A percentile compares a stretch with the other conserved stretches of the same genome.
phyloP scores from a whole-genome alignment of 2,113 vertebrate species.

The Ochotona princeps region DNA sequence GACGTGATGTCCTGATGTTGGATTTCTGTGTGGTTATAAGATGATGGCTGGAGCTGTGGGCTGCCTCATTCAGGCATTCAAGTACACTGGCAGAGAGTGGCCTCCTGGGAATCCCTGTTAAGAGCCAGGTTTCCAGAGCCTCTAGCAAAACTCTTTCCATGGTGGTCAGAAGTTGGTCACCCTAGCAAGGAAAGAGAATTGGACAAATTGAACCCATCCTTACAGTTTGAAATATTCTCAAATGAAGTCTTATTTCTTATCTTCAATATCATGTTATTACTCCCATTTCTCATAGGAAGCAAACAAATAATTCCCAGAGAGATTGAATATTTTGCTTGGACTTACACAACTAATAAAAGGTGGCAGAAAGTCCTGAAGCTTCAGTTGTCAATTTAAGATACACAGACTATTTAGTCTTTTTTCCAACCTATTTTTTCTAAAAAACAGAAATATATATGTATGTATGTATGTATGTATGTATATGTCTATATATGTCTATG shows the following conservation, averaged over 20 bases:
- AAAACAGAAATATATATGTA: neutral
- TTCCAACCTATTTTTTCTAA: neutral
- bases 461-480: no score
- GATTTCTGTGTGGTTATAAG: neutral
- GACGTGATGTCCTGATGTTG: accelerated
- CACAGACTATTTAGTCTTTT: slow-evolving; percentile 8
- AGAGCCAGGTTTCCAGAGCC: neutral
- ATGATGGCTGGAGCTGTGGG: neutral
- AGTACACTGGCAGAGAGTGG: neutral
- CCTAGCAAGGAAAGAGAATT: neutral
- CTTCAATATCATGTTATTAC: neutral
- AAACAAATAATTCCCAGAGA: neutral
- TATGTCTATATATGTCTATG: neutral
- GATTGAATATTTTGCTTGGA: neutral
- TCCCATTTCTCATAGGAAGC: neutral
- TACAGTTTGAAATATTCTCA: neutral
- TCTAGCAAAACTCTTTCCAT: neutral
- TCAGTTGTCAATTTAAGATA: neutral
- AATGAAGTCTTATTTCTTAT: neutral
- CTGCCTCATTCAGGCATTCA: neutral
- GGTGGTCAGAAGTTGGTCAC: neutral
- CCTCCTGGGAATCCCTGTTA: neutral
- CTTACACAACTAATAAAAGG: neutral
- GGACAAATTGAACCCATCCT: neutral
- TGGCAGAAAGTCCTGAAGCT: neutral